These are phyloP conservation scores for Myripristis jacobus DNA, from an alignment of 2,797 vertebrate genomes.

Conservation along the genomic window DNA sequence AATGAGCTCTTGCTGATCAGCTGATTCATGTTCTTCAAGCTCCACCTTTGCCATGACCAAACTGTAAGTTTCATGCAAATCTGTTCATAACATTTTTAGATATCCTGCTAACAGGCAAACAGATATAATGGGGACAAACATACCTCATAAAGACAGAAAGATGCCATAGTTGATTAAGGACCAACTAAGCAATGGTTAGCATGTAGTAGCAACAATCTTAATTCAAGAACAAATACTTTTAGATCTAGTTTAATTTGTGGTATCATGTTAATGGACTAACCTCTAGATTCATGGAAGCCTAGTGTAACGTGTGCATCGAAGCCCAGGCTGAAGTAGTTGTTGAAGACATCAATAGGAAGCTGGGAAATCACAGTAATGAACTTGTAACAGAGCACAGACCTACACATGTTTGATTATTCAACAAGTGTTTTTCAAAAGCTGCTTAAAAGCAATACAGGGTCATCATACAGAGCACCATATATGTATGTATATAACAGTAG, in stretches of 20 bases:
- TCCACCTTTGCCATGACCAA: no score
- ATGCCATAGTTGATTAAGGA: neutral
- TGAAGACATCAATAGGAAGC: slow-evolving; percentile 96
- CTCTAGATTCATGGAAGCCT: slow-evolving; percentile 97
- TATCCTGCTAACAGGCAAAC: no score
- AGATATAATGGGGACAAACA: no score
- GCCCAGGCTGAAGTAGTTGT: slow-evolving; percentile 98
- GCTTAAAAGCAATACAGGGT: no score
- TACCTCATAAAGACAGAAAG: neutral
- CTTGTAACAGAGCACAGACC: no score
- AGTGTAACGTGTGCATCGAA: slow-evolving; percentile 96
- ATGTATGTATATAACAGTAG: neutral
- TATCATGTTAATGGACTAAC: slow-evolving; percentile 65
- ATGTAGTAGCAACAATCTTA: neutral
- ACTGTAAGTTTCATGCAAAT: no score
- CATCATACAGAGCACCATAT: no score
- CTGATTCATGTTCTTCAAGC: no score
- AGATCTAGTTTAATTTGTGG: neutral
- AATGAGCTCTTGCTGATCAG: no score
- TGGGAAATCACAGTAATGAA: slow-evolving; percentile 57
- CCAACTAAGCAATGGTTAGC: neutral
- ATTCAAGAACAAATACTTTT: neutral
- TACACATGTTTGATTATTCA: no score
- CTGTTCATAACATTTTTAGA: no score
- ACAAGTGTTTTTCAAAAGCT: no score